Evolutionary conservation across 1,140 invertebrate species (phyloP).

Genomic region (Steinernema khuongi): DNA sequence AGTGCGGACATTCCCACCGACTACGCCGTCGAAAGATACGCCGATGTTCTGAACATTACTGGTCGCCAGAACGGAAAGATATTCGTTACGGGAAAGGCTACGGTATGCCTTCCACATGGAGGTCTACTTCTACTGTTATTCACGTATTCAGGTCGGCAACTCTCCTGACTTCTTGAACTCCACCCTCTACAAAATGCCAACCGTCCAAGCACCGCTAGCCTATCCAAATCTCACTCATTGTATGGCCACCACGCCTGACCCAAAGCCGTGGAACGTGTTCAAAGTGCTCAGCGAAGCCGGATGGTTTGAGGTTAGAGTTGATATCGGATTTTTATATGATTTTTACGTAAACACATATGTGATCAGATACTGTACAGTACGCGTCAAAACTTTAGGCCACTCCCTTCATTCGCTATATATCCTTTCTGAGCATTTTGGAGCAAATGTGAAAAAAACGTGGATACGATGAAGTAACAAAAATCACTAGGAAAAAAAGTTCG

Average conservation of each 20-base stretch:
- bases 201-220: background rate
- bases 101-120: background rate
- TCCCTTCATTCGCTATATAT: too few species aligned
- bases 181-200: background rate
- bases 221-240: background rate
- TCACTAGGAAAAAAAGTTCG: too few species aligned
- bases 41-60: background rate
- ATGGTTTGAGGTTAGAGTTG: conserved; percentile 6
- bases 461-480: too few species aligned
- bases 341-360: too few species aligned
- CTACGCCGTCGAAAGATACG: background rate
- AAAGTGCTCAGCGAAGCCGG: background rate
- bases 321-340: too few species aligned
- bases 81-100: background rate
- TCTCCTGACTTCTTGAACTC: background rate
- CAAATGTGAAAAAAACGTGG: too few species aligned
- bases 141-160: background rate
- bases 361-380: too few species aligned
- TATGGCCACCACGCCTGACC: background rate
- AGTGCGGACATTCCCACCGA: background rate
- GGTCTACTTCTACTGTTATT: background rate
- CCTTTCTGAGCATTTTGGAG: too few species aligned
- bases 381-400: too few species aligned
- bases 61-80: background rate
- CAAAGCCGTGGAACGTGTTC: background rate